Percentiles rank a stretch among this genome's conserved stretches.
Evolutionary conservation across 2,888 invertebrate genomes (phyloP).

Genomic region (Gasteruption jaculator): DNA sequence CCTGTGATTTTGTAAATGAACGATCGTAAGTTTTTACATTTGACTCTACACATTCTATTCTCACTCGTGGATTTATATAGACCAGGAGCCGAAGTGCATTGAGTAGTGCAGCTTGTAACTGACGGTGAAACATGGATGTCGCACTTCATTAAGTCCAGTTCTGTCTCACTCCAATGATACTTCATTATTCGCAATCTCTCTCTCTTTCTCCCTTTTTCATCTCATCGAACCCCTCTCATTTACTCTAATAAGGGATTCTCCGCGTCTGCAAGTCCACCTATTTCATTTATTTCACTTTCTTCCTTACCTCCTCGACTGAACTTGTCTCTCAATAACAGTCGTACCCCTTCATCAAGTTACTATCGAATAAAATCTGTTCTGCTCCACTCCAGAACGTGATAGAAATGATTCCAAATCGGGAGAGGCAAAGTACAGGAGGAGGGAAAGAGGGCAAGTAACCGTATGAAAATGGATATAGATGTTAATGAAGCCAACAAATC

Average conservation of each 20-base stretch:
- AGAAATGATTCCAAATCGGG: too few relatives aligned
- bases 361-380: too few relatives aligned
- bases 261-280: constrained; percentile 21
- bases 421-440: not conserved
- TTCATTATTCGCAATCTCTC: constrained; percentile 10
- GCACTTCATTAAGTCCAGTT: constrained; percentile 35
- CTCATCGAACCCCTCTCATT: constrained; percentile 21
- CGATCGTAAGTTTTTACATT: too few relatives aligned
- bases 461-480: constrained; percentile 13
- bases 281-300: constrained; percentile 7
- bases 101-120: constrained; percentile 22
- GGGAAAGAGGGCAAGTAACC: constrained; percentile 3
- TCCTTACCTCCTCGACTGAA: not conserved
- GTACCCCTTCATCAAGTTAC: too few relatives aligned
- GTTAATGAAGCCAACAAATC: constrained; percentile 40
- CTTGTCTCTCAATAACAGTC: too few relatives aligned
- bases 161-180: constrained; percentile 15
- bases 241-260: constrained; percentile 27
- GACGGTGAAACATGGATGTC: constrained; percentile 38
- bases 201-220: constrained; percentile 9
- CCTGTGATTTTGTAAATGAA: too few relatives aligned
- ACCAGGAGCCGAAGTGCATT: constrained; percentile 21
- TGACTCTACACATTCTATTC: too few relatives aligned
- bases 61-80: too few relatives aligned
- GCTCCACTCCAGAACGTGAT: too few relatives aligned